Evolutionary conservation across 2,888 invertebrate species (phyloP), one percentile per base, ranked within the genome.

Genomic region (Ochropacha duplaris): DNA sequence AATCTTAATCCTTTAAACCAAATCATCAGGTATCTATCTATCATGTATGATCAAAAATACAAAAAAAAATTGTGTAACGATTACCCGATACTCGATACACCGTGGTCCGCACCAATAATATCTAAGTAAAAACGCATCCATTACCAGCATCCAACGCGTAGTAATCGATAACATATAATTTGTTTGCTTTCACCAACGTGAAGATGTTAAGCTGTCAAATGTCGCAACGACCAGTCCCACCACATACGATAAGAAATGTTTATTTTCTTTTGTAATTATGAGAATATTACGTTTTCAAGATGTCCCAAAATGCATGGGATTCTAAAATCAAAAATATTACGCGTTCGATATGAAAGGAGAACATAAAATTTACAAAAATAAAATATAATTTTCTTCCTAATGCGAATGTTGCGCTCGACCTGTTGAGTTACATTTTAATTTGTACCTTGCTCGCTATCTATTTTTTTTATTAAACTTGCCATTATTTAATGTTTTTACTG

Each of bases 171-270:
- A 72, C 69, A 82, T 83, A 44, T 78, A 78, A 87, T 87, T 85
- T 86, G 76, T 86, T 83, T 81, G 84, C 90, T 90, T 91, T 91
- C 90, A 86, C 91, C 78, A 68, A 50, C 55, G 66, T 49, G 77
- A 80, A 79, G 83, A 85, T 83, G 79, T 81, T 62, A 73, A 71
- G 61, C 69, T 72, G 74, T 73, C 74, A 70, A 76, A 6, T 44
- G 73, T 79, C 75, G 80, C 78, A 83, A 84, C 79, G 79, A 72
- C 79, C 74, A 74, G 76, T 68, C 74, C 80, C 77, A n/a, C n/a
- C n/a, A 74, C 78, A 71, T 74, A 72, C 66, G 74, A 59, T 61
- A 65, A 69, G 59, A 72, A 69, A 64, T 74, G 73, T 79, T 73
- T 69, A 69, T 77, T 71, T 78, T 79, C n/a, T n/a, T n/a, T n/a